phyloP scores from a whole-genome alignment of 2,888 invertebrate species.

The Subacronicta megacephala region DNA sequence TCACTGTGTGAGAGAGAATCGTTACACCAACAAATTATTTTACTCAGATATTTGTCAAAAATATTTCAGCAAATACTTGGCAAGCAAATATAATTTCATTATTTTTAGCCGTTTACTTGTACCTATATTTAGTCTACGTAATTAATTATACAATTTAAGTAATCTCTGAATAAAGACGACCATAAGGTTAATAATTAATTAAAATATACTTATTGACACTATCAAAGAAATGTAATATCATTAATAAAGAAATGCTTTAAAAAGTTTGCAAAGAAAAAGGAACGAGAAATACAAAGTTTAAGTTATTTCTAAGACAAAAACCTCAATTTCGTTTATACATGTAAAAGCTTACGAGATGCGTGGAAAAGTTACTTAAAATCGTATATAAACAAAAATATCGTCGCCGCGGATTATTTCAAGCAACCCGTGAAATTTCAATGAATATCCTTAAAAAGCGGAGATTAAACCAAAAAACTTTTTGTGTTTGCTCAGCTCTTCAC shows the following conservation, averaged over 20 bases:
- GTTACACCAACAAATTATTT: slow-evolving; percentile 82
- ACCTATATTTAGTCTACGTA: slow-evolving; percentile 4
- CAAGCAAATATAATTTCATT: slow-evolving; percentile 56
- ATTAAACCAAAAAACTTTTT: slow-evolving; percentile 88
- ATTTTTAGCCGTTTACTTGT: slow-evolving; percentile 26
- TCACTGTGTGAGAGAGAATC: slow-evolving; percentile 72
- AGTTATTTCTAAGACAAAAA: slow-evolving; percentile 37
- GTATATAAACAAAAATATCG: slow-evolving; percentile 72
- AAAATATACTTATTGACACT: slow-evolving; percentile 23
- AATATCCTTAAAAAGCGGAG: slow-evolving; percentile 86
- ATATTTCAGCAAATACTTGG: slow-evolving; percentile 71
- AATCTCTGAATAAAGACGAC: slow-evolving; percentile 4
- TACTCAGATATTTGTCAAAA: slow-evolving; percentile 84
- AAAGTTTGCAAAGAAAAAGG: slow-evolving; percentile 14
- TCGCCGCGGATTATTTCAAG: slow-evolving; percentile 84
- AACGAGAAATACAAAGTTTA: slow-evolving; percentile 21
- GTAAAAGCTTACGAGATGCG: slow-evolving; percentile 52
- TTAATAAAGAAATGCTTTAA: slow-evolving; percentile 10
- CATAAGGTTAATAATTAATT: slow-evolving; percentile 11
- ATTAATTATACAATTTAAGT: slow-evolving; percentile 29
- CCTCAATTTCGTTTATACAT: slow-evolving; percentile 53
- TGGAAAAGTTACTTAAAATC: slow-evolving; percentile 60
- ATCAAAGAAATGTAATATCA: slow-evolving; percentile 25
- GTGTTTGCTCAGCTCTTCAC: slow-evolving; percentile 88
- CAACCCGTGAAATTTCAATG: slow-evolving; percentile 85